These are phyloP conservation scores for Calyptommatus sinebrachiatus DNA, from an alignment of 2,113 vertebrate species.

Conservation along the genomic window DNA sequence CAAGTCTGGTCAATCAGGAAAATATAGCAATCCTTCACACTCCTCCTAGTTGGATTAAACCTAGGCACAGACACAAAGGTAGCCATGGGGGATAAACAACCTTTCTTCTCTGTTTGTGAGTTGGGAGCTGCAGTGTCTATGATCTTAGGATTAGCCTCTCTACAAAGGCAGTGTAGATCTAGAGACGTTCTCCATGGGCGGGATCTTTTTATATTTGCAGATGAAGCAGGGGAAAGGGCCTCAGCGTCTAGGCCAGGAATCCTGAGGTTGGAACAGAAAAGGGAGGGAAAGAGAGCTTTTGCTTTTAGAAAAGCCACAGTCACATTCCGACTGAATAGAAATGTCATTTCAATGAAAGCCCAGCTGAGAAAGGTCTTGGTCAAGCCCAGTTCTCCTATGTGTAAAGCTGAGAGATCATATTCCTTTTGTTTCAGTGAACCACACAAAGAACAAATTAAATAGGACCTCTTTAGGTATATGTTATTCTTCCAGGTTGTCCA, in stretches of 20 bases:
- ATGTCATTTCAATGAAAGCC: neutral
- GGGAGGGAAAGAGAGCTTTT: neutral
- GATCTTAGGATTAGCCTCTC: conserved; percentile 50
- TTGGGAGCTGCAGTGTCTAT: conserved; percentile 37
- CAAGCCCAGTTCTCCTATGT: neutral
- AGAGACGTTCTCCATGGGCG: conserved; percentile 49
- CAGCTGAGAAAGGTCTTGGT: neutral
- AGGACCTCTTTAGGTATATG: neutral
- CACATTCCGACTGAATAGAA: conserved; percentile 14
- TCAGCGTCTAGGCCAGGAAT: conserved; percentile 39
- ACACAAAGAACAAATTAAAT: neutral
- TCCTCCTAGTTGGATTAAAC: conserved; percentile 47
- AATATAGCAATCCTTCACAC: neutral
- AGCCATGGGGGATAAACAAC: neutral
- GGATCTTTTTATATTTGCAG: conserved; percentile 33
- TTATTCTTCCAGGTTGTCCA: no score
- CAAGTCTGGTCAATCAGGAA: fast-evolving
- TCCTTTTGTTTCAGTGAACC: no score
- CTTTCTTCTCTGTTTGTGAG: conserved; percentile 26
- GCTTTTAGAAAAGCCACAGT: neutral
- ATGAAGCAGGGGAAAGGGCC: neutral
- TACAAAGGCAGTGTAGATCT: conserved; percentile 56
- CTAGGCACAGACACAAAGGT: neutral
- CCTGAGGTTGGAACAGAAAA: neutral
- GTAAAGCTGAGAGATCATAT: neutral